These are phyloP conservation scores for Scartelaos histophorus DNA, from an alignment of 2,113 vertebrate species.

Conservation along the genomic window DNA sequence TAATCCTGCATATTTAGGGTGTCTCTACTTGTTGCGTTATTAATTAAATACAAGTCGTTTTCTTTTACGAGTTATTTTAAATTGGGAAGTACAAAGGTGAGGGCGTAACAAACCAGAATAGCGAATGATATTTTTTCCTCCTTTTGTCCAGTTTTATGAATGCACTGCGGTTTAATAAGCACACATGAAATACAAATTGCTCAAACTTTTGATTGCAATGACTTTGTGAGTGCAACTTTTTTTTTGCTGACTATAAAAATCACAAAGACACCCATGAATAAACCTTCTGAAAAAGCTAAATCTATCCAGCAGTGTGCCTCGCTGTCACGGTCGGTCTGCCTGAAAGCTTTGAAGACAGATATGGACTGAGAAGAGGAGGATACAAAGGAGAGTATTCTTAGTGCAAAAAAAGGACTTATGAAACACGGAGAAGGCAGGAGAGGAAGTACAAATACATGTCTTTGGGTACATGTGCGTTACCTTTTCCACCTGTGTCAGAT, in stretches of 20 bases:
- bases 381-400: conserved; percentile 19
- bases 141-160: not conserved
- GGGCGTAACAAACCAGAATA: not conserved
- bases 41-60: too few relatives aligned
- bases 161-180: not conserved
- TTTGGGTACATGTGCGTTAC: conserved; percentile 80
- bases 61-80: not conserved
- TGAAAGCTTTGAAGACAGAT: conserved; percentile 2
- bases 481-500: conserved; percentile 97
- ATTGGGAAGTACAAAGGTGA: not conserved
- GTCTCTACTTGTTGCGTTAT: too few relatives aligned
- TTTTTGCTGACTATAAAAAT: conserved; percentile 8
- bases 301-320: conserved; percentile 5
- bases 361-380: conserved; percentile 24
- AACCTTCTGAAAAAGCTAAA: conserved; percentile 13
- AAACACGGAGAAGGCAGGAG: conserved; percentile 40
- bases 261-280: conserved; percentile 1
- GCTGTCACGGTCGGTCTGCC: not conserved
- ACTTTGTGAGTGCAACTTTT: conserved; percentile 10
- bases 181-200: conserved; percentile 2
- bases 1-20: too few relatives aligned
- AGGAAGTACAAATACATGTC: conserved; percentile 24
- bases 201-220: conserved; percentile 2
- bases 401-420: conserved; percentile 30
- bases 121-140: not conserved